Percentiles rank a stretch among this genome's conserved stretches.
phyloP scores from a whole-genome alignment of 2,888 invertebrate species.

The Drosophila trichaetosa region DNA sequence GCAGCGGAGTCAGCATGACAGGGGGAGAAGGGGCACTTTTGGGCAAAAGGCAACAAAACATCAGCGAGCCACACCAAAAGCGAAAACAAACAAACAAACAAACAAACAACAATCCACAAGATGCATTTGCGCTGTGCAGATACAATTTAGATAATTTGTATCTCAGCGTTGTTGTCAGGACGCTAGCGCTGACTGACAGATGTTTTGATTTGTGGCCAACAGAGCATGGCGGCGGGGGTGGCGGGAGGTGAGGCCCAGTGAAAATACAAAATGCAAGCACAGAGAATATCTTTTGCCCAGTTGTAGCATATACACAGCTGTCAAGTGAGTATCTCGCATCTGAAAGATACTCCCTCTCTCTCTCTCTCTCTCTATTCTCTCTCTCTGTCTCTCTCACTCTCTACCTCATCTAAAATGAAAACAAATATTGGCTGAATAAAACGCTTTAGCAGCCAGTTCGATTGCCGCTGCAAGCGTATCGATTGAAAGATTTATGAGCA shows the following conservation, averaged over 20 bases:
- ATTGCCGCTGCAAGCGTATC: slow-evolving; percentile 69
- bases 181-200: slow-evolving; percentile 79
- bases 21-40: slow-evolving; percentile 24
- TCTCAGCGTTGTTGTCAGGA: slow-evolving; percentile 80
- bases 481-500: slow-evolving; percentile 83
- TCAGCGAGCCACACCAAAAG: slow-evolving; percentile 22
- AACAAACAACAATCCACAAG: slow-evolving; percentile 61
- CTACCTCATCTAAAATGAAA: slow-evolving; percentile 63
- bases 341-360: slow-evolving; percentile 23
- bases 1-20: slow-evolving; percentile 7
- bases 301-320: slow-evolving; percentile 22
- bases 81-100: slow-evolving; percentile 43
- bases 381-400: background rate
- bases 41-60: slow-evolving; percentile 18
- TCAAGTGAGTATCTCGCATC: slow-evolving; percentile 29
- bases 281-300: slow-evolving; percentile 16
- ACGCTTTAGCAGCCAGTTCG: slow-evolving; percentile 75
- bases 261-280: slow-evolving; percentile 14
- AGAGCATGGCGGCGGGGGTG: background rate
- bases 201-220: slow-evolving; percentile 76
- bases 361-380: background rate
- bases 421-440: slow-evolving; percentile 74
- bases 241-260: background rate
- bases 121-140: slow-evolving; percentile 75
- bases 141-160: slow-evolving; percentile 83